phyloP scores from a whole-genome alignment of 2,888 invertebrate genomes.

The Limnephilus auricula region DNA sequence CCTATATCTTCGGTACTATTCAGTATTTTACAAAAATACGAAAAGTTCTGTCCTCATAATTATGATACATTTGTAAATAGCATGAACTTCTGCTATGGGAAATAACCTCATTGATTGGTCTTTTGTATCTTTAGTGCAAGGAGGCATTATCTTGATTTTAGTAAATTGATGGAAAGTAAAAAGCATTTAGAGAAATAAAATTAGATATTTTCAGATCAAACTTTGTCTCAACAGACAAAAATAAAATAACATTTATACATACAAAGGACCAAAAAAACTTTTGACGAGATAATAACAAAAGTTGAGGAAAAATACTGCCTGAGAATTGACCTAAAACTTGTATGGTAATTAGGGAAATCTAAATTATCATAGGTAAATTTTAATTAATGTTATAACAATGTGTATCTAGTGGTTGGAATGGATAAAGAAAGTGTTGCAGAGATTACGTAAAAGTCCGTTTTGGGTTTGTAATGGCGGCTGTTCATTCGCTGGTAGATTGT shows the following conservation, averaged over 20 bases:
- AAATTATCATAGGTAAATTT: not conserved
- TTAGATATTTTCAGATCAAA: no score
- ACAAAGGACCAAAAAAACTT: no score
- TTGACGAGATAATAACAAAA: not conserved
- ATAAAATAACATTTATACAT: not conserved
- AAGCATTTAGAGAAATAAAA: not conserved
- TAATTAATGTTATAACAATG: not conserved
- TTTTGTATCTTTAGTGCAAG: not conserved
- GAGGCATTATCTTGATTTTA: not conserved
- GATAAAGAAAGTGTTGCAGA: not conserved
- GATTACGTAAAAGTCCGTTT: not conserved
- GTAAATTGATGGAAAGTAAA: not conserved
- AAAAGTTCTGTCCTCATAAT: no score
- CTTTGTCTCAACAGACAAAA: not conserved
- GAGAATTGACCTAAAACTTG: not conserved
- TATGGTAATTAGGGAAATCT: not conserved
- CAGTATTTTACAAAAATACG: no score
- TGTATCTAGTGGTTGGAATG: not conserved
- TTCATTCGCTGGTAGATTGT: conserved; percentile 51
- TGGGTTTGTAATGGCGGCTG: conserved; percentile 31
- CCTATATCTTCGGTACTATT: no score
- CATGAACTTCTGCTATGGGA: no score
- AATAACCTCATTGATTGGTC: not conserved
- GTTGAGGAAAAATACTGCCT: not conserved
- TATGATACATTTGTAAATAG: no score